Conservation (phyloP, 2,113 vertebrate genomes). For the Eurystomus gularis region DNA sequence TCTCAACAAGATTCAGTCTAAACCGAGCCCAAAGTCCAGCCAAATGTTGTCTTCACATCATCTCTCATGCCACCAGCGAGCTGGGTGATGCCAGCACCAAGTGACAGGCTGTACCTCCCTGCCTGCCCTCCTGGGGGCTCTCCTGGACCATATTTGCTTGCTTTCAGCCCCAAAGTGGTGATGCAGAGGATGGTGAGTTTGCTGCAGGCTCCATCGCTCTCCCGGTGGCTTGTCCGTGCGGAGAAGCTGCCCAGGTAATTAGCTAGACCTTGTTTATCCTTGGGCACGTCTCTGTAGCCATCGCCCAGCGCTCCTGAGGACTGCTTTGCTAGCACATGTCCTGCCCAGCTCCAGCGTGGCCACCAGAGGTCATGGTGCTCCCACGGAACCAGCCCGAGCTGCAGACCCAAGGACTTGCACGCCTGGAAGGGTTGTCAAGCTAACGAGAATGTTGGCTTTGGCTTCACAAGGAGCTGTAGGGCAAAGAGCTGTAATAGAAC, state of each 20-base stretch:
- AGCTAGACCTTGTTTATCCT: not conserved
- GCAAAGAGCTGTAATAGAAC: not conserved
- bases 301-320: rapidly evolving
- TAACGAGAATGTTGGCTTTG: rapidly evolving
- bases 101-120: not conserved
- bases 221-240: rapidly evolving
- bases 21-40: not conserved
- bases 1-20: not conserved
- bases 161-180: not conserved
- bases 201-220: not conserved
- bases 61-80: no score
- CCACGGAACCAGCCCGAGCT: not conserved
- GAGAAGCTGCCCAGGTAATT: not conserved
- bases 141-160: not conserved
- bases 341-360: not conserved
- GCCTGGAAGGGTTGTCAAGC: not conserved
- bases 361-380: not conserved
- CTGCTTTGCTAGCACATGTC: rapidly evolving
- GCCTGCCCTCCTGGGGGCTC: not conserved
- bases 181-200: not conserved
- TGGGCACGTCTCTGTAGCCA: not conserved
- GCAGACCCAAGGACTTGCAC: no score
- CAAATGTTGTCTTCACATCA: not conserved
- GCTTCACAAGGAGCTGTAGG: not conserved
- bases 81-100: not conserved